These are phyloP conservation scores for Chymomyza fuscimana DNA, from an alignment of 2,888 invertebrate species.

Conservation along the genomic window DNA sequence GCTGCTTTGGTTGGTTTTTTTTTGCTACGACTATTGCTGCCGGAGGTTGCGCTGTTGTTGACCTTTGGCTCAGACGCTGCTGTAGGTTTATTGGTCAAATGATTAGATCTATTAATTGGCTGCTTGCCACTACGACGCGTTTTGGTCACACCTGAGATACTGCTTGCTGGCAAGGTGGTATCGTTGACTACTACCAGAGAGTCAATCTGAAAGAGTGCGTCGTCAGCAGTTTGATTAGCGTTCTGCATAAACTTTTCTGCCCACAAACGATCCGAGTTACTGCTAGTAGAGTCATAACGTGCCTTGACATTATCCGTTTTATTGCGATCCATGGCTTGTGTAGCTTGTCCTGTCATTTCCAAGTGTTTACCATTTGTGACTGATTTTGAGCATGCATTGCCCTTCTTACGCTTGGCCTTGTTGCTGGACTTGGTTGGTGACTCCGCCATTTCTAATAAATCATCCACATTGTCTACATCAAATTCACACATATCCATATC, in stretches of 20 bases:
- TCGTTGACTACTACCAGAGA: conserved; percentile 75
- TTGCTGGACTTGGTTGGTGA: conserved; percentile 27
- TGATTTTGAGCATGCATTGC: conserved; percentile 24
- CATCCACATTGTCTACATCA: conserved; percentile 79
- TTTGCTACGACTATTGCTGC: conserved; percentile 53
- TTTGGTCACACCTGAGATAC: conserved; percentile 46
- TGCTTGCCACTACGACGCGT: conserved; percentile 45
- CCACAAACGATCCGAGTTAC: conserved; percentile 73
- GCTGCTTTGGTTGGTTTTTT: conserved; percentile 40
- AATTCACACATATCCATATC: conserved; percentile 78
- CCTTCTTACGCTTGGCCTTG: conserved; percentile 50
- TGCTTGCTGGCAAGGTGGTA: conserved; percentile 52
- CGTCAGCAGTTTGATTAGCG: conserved; percentile 62
- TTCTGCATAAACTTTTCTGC: conserved; percentile 73
- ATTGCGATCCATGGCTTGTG: background rate
- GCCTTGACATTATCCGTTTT: conserved; percentile 27
- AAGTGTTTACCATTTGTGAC: conserved; percentile 23
- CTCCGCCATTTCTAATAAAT: conserved; percentile 75
- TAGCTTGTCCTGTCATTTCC: background rate
- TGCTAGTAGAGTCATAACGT: conserved; percentile 60
- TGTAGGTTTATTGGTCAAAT: conserved; percentile 15
- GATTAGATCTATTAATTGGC: conserved; percentile 22
- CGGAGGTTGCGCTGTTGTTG: conserved; percentile 22
- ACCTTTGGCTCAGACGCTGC: background rate
- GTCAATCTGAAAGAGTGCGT: conserved; percentile 80